These are phyloP conservation scores for Fregata magnificens DNA, from an alignment of 2,113 vertebrate species.

Conservation along the genomic window DNA sequence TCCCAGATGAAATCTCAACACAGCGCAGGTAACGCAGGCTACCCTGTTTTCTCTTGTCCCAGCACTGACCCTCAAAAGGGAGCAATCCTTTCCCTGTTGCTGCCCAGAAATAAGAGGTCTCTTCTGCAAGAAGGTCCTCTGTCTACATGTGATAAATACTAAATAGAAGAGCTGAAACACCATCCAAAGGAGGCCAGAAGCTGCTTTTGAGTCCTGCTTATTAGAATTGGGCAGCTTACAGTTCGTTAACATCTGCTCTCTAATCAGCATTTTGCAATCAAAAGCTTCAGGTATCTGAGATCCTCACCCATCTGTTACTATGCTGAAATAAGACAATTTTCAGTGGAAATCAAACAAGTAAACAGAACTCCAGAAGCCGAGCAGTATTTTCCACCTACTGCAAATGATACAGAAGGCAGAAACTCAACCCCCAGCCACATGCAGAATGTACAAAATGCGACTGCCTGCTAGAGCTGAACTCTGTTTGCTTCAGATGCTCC, in stretches of 20 bases:
- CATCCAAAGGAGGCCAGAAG: neutral
- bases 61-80: neutral
- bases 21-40: neutral
- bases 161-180: neutral
- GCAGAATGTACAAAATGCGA: neutral
- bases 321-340: neutral
- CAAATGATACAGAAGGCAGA: neutral
- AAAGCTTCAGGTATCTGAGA: constrained; percentile 2
- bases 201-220: neutral
- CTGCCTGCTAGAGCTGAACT: neutral
- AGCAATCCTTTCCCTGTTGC: neutral
- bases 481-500: neutral
- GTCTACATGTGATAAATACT: neutral
- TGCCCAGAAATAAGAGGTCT: neutral
- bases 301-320: constrained; percentile 4
- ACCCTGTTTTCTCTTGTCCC: neutral
- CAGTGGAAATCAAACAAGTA: neutral
- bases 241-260: neutral
- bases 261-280: neutral
- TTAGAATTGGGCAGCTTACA: neutral
- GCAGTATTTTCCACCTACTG: neutral
- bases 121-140: neutral
- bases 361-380: neutral
- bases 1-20: neutral
- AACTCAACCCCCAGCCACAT: neutral